Evolutionary conservation across 2,797 vertebrate species (phyloP), one percentile per base, ranked within the genome.

Genomic region (Premnoplex brunnescens): DNA sequence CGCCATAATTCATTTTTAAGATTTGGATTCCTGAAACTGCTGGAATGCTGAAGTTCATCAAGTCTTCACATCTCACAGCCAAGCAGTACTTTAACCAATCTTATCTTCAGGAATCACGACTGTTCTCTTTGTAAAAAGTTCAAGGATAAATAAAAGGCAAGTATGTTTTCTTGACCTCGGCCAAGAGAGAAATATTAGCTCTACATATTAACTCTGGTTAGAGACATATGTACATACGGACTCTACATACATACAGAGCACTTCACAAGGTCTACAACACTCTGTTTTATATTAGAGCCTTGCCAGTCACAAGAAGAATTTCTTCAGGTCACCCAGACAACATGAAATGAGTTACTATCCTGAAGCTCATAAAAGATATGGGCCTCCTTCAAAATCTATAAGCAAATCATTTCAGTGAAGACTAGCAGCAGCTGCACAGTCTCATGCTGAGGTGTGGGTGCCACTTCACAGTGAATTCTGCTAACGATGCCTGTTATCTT

Each of bases 11-110:
- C 58, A 92, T 90, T 95, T 93, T 93, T 85, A 95, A 96, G 89
- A 95, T 96, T 3, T 86, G 80, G 82, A 95, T 93, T 95, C 88
- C 73, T 88, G 62, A 93, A 97, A 93, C 48, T 91, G 64, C 55
- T 94, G 85, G 89, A 97, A 97, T 95, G 94, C 34, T 90, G 58
- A 96, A 88, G 91, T 95, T 94, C 93, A 91, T 77, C 66, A 91
- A 91, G 83, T 78, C 85, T 95, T 94, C 69, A 90, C 27, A 51
- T 66, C 88, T 84, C 58, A 84, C 55, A 93, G 92, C 84, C 86
- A 90, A 93, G 54, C 46, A 94, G 84, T 43, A 62, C 62, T 94
- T 87, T 67, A 93, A 93, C 76, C 58, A 91, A 68, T 81, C 79
- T 95, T 96, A 94, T 95, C 91, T 93, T 66, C 88, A 95, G 90